These are phyloP conservation scores for Brachyrhaphis roseni DNA, from an alignment of 2,797 vertebrate species.

Conservation along the genomic window DNA sequence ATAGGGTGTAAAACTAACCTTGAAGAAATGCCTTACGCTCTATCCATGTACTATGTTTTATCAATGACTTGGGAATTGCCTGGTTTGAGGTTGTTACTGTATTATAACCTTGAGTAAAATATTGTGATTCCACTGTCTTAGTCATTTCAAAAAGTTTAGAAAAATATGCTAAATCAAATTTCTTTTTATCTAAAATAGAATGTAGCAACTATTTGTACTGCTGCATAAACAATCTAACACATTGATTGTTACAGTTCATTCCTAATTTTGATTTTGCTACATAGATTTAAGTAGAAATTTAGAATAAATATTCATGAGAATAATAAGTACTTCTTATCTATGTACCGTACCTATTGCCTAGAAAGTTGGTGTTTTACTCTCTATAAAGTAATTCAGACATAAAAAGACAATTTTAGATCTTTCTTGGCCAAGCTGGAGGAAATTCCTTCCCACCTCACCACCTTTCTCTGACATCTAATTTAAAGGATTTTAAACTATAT, in stretches of 20 bases:
- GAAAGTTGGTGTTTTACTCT: neutral
- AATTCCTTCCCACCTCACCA: too few species aligned
- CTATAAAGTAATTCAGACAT: neutral
- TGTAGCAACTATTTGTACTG: neutral
- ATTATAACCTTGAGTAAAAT: neutral
- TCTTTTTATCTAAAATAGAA: neutral
- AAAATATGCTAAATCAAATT: neutral
- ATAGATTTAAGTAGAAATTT: neutral
- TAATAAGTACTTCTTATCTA: neutral
- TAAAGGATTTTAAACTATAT: neutral
- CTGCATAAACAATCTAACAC: neutral
- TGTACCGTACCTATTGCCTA: neutral
- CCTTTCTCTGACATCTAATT: neutral
- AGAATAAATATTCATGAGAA: neutral
- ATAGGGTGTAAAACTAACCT: neutral
- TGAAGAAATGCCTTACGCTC: neutral
- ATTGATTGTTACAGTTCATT: neutral
- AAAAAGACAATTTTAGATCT: neutral
- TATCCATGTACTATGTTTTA: neutral
- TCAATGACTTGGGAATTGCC: neutral
- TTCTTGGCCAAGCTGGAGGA: neutral
- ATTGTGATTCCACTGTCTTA: neutral
- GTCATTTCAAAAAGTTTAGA: neutral
- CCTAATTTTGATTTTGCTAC: neutral
- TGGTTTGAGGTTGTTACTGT: neutral